Base-by-base conservation (phyloP, 2,888 invertebrate species). In the Osmoderma eremita region DNA sequence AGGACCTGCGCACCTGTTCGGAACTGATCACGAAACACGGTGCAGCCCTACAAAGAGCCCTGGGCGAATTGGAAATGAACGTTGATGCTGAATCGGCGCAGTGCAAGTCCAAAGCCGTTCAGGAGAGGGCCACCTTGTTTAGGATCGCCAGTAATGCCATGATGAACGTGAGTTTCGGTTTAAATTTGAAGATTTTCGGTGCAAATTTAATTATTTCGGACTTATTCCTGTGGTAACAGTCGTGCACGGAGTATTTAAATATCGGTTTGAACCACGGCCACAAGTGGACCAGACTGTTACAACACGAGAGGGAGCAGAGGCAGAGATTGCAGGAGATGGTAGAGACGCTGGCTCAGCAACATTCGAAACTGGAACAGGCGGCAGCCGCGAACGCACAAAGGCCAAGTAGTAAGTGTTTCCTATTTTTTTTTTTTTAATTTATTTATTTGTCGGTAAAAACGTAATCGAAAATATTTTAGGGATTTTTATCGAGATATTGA, bases 291-390 rank as follows among this genome's bases (percentile, higher is more conserved):
- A 92, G 94, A 74, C 89, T 95, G 80, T 84, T 98, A 70, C 94
- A 97, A 75, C 94, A 96, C 82, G 98, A 99, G 80, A 91, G 97
- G 18, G 97, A 98, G 73, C 97, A 98, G 83, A 90, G 97, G 77
- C 88, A 92, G 80, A 88, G 95, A 51, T 85, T 97, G 70, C 96
- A 97, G 79, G 97, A 97, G 78, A 95, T 99, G 85, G 95, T 99
- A 13, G 98, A 99, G 80, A 97, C 97, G 77, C 86, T 99, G 70
- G 99, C 99, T 12, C 89, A 95, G 73, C 99, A 99, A 81, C 98
- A 98, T 82, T 96, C 97, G 65, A 93, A 92, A 76, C 86, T 99
- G 72, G 99, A 99, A 84, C 93, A 95, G 82, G 96, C 95, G 1
- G 95, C 95, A 38, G 86, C 85, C 30, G 90, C 89, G 22, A 88